Conservation (phyloP, 1,140 invertebrate species). For the Papilio polyxenes region DNA sequence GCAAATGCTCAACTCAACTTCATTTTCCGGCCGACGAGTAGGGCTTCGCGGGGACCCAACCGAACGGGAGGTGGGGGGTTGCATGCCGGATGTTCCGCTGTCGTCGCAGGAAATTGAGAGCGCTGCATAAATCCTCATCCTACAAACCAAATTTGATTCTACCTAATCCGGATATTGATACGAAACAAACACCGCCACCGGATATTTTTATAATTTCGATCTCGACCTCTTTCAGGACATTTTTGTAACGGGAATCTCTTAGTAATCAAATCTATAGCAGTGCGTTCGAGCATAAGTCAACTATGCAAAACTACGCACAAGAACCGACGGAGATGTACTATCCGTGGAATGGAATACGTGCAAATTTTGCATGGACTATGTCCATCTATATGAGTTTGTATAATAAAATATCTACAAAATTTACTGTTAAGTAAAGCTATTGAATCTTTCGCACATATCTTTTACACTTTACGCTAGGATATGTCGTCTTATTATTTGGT, state of each 20-base stretch:
- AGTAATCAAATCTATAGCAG: not conserved
- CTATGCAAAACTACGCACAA: conserved; percentile 51
- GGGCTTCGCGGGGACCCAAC: conserved; percentile 43
- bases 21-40: conserved; percentile 67
- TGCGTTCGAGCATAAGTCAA: not conserved
- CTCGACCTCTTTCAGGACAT: conserved; percentile 40
- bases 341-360: conserved; percentile 75
- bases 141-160: conserved; percentile 77
- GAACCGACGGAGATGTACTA: conserved; percentile 71
- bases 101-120: conserved; percentile 80
- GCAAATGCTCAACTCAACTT: conserved; percentile 72
- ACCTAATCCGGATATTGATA: conserved; percentile 79
- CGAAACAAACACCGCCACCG: conserved; percentile 66
- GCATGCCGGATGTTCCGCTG: conserved; percentile 76
- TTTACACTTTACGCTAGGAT: no score
- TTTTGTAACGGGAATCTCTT: conserved; percentile 13
- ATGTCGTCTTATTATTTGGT: no score
- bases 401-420: conserved; percentile 30
- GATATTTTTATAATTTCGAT: conserved; percentile 59
- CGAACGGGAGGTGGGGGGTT: conserved; percentile 46
- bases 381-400: conserved; percentile 53
- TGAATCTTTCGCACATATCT: not conserved
- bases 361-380: conserved; percentile 63
- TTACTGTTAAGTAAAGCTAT: not conserved
- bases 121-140: conserved; percentile 78